phyloP scores from a whole-genome alignment of 2,888 invertebrate species.

The Plutella xylostella region DNA sequence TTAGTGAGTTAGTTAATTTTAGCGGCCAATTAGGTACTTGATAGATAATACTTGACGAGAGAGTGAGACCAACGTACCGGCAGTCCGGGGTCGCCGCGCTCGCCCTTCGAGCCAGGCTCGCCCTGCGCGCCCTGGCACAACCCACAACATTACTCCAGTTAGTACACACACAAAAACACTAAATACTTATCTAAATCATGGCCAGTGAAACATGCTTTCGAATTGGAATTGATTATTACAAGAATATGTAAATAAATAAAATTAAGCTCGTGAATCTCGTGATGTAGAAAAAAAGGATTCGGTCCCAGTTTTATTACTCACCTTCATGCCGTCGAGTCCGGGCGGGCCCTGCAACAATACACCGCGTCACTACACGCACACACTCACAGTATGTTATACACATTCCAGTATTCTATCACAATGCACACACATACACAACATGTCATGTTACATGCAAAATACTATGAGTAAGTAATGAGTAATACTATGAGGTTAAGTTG shows the following conservation, averaged over 20 bases:
- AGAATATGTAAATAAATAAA: too few relatives aligned
- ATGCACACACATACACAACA: too few relatives aligned
- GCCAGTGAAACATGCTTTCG: too few relatives aligned
- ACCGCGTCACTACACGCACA: too few relatives aligned
- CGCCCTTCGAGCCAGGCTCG: constrained; percentile 91
- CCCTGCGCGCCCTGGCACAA: constrained; percentile 90
- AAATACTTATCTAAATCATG: too few relatives aligned
- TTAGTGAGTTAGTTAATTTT: constrained; percentile 13
- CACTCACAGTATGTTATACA: too few relatives aligned
- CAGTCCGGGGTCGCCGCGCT: constrained; percentile 92
- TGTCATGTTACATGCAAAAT: background rate
- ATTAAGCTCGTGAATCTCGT: too few relatives aligned
- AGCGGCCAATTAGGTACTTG: background rate
- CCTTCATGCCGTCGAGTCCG: constrained; percentile 96
- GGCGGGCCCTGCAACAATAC: constrained; percentile 88
- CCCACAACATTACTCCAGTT: constrained; percentile 35
- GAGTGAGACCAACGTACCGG: constrained; percentile 72
- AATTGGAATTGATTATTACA: too few relatives aligned
- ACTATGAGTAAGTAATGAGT: too few relatives aligned
- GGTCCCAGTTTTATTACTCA: constrained; percentile 50
- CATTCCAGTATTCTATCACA: too few relatives aligned
- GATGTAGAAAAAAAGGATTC: too few relatives aligned
- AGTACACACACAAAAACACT: background rate
- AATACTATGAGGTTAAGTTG: too few relatives aligned
- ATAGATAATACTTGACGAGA: constrained; percentile 2